Percentiles rank a stretch among this genome's conserved stretches.
phyloP scores from a whole-genome alignment of 1,140 invertebrate species.

The Drosophila funebris region DNA sequence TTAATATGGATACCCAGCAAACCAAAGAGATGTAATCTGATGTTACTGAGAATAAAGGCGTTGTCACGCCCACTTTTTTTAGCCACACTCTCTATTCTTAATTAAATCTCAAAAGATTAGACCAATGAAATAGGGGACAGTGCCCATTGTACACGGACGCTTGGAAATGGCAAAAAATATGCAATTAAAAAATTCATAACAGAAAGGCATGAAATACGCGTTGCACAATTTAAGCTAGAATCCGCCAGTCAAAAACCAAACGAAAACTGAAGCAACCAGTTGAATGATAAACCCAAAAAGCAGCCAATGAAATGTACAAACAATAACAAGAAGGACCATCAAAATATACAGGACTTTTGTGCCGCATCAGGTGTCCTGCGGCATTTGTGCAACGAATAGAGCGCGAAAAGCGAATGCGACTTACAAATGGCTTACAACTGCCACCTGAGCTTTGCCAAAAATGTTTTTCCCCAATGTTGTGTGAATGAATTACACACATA shows the following conservation, averaged over 20 bases:
- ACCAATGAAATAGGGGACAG: too few species aligned
- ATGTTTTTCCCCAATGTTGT: background rate
- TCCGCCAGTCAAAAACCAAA: too few species aligned
- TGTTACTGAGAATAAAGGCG: too few species aligned
- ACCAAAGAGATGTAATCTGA: too few species aligned
- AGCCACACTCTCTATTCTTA: too few species aligned
- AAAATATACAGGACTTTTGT: background rate
- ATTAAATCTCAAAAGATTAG: too few species aligned
- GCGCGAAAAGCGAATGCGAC: background rate
- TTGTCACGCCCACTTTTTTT: too few species aligned
- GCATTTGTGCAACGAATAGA: background rate
- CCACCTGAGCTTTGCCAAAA: background rate
- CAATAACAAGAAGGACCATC: too few species aligned
- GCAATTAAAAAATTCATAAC: slow-evolving; percentile 22
- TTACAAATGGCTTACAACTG: background rate
- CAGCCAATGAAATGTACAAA: background rate
- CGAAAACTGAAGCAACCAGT: slow-evolving; percentile 14
- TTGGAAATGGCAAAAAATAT: background rate
- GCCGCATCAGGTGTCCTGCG: background rate
- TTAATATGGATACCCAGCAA: too few species aligned
- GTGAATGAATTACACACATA: background rate
- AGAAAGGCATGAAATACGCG: slow-evolving; percentile 8
- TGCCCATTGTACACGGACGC: too few species aligned
- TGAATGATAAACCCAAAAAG: background rate
- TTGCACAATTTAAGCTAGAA: background rate